Base-by-base conservation (phyloP, 1,140 invertebrate species). In the Harpegnathos saltator region DNA sequence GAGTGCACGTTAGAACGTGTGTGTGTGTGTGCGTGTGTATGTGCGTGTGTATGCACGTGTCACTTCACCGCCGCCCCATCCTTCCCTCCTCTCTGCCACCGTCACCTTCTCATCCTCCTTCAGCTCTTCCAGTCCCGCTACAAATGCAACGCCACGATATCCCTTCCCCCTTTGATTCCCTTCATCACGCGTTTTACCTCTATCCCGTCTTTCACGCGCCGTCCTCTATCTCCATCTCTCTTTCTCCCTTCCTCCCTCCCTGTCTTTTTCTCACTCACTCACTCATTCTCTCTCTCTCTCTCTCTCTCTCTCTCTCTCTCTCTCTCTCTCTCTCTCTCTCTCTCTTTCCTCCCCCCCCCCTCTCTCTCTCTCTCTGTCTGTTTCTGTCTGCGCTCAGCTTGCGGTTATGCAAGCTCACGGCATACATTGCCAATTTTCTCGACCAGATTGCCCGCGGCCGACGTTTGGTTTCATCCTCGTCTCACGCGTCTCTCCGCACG, bases 401-500 rank as follows among this genome's bases (percentile, higher is more conserved):
- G 52, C 38, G 29, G 52, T 87, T 83, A 87, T 71, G 84, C 65
- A 87, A 87, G 65, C 15, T 48, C 22, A 33, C 24, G 12, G 50
- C 65, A 24, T 65, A 38, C 80, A 83, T 74, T 77, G 81, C 48
- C 54, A 86, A 84, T 87, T 83, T 83, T 80, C 81, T 86, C 26
- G 54, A 50, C 33, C 58, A 54, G 26, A 56, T 78, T 66, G 52
- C 58, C 52, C 33, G 65, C 14, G 54, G 52, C 29, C 12, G 62
- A 15, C 19, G 44, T 48, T 75, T 59, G 11, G 15, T 58, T 48
- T 38, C 33, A 81, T 44, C 66, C 26, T 80, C 29, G 5, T 38
- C 22, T 38, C 38, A 26, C 7, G 15, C 26, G 38, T 15, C 38
- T 15, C 5, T 1, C 7, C 15, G n/a, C n/a, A n/a, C n/a, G n/a